Percentiles rank a stretch among this genome's conserved stretches.
These are phyloP conservation scores for Sphinx pinastri DNA, from an alignment of 2,888 invertebrate genomes.

Conservation along the genomic window DNA sequence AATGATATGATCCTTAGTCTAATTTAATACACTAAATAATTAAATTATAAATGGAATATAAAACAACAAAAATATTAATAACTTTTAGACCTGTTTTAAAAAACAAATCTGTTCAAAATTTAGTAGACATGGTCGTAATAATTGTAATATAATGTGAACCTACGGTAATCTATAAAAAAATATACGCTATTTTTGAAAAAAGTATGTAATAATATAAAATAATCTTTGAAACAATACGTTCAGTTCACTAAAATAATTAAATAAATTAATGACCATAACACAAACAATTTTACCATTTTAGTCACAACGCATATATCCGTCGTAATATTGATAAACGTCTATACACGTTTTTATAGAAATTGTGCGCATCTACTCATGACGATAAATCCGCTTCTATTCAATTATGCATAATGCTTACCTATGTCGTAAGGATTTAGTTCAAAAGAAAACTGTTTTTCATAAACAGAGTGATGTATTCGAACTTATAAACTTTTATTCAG, in stretches of 20 bases:
- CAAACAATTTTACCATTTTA: neutral
- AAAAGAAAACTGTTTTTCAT: neutral
- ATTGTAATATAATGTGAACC: neutral
- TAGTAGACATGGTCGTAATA: no score
- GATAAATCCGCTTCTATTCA: constrained; percentile 4
- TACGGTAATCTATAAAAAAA: no score
- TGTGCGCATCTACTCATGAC: constrained; percentile 8
- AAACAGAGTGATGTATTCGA: neutral
- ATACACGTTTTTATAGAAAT: constrained; percentile 3
- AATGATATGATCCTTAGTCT: neutral
- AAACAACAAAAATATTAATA: no score
- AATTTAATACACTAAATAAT: neutral
- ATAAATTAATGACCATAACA: neutral
- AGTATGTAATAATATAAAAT: neutral
- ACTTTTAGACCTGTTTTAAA: no score
- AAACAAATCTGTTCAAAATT: no score
- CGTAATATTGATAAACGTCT: neutral
- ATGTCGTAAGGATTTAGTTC: neutral
- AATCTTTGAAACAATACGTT: neutral
- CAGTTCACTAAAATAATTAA: neutral
- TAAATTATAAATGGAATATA: neutral
- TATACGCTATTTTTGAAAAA: no score
- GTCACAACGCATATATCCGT: constrained; percentile 5
- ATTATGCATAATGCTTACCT: neutral
- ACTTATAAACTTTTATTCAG: neutral